Percentiles rank a stretch among this genome's conserved stretches.
Evolutionary conservation across 2,888 invertebrate genomes (phyloP).

Genomic region (Apotomis betuletana): DNA sequence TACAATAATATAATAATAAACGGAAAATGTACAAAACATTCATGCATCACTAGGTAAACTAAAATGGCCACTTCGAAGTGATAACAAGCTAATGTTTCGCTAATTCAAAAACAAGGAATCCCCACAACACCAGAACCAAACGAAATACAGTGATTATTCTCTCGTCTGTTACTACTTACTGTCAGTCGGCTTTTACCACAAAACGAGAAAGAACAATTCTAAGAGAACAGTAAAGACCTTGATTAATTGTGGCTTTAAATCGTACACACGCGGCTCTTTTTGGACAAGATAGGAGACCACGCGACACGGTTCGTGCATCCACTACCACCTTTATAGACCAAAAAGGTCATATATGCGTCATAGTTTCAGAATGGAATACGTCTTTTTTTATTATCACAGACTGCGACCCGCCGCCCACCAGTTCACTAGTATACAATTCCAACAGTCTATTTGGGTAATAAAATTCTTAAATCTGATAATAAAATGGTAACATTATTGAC

Average conservation of each 20-base stretch:
- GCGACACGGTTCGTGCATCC: conserved; percentile 51
- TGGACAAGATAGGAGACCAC: conserved; percentile 46
- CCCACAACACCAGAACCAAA: no score
- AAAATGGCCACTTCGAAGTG: no score
- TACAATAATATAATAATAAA: no score
- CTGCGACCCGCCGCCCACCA: conserved; percentile 59
- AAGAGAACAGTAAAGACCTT: conserved; percentile 59
- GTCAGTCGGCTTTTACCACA: background rate
- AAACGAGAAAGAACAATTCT: conserved; percentile 25
- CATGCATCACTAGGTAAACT: no score
- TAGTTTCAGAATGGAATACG: background rate
- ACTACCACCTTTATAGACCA: background rate
- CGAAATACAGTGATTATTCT: background rate
- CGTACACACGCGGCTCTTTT: conserved; percentile 49
- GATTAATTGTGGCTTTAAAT: conserved; percentile 61
- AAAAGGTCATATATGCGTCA: conserved; percentile 1
- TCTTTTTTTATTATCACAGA: background rate
- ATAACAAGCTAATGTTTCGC: no score
- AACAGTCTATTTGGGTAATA: conserved; percentile 59
- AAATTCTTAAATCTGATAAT: conserved; percentile 69
- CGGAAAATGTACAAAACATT: no score
- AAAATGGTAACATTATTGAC: conserved; percentile 70
- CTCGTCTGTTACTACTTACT: background rate
- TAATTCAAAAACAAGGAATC: no score
- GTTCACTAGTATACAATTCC: conserved; percentile 45